phyloP scores from a whole-genome alignment of 2,888 invertebrate species.

The Portevinia maculata region DNA sequence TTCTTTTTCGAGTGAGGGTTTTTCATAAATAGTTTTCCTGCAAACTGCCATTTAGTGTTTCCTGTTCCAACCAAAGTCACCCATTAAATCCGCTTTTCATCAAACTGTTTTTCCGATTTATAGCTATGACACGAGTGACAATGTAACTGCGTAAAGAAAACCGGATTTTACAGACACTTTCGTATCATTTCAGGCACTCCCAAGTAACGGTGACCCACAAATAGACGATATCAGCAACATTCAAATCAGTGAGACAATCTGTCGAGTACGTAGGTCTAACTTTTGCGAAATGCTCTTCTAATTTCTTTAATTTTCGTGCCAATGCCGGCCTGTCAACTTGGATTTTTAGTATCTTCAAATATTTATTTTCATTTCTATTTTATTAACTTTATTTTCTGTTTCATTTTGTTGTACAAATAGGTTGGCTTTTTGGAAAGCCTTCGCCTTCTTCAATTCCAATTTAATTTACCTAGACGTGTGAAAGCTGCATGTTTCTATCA shows the following conservation, averaged over 20 bases:
- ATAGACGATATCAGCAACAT: constrained; percentile 50
- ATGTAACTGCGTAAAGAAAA: not conserved
- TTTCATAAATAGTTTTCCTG: no score
- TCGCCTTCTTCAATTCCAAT: not conserved
- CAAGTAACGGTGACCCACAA: constrained; percentile 33
- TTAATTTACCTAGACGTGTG: constrained; percentile 12
- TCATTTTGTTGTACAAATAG: constrained; percentile 8
- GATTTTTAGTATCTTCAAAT: not conserved
- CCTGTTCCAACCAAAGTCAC: not conserved
- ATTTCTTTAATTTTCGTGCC: constrained; percentile 13
- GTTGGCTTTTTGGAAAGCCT: not conserved
- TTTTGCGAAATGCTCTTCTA: not conserved
- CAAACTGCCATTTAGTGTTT: no score
- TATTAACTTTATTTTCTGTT: not conserved
- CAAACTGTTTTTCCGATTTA: not conserved
- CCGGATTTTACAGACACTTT: constrained; percentile 11
- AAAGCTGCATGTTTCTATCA: constrained; percentile 24
- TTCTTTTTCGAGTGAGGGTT: no score
- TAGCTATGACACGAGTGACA: not conserved
- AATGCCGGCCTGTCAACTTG: not conserved
- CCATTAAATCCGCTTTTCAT: not conserved
- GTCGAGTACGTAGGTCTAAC: constrained; percentile 51
- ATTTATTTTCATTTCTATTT: not conserved
- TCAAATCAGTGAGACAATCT: constrained; percentile 51
- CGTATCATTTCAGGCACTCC: constrained; percentile 57